A percentile compares a stretch with the other conserved stretches of the same genome.
Evolutionary conservation across 1,140 invertebrate species (phyloP).

Genomic region (Patella vulgata): DNA sequence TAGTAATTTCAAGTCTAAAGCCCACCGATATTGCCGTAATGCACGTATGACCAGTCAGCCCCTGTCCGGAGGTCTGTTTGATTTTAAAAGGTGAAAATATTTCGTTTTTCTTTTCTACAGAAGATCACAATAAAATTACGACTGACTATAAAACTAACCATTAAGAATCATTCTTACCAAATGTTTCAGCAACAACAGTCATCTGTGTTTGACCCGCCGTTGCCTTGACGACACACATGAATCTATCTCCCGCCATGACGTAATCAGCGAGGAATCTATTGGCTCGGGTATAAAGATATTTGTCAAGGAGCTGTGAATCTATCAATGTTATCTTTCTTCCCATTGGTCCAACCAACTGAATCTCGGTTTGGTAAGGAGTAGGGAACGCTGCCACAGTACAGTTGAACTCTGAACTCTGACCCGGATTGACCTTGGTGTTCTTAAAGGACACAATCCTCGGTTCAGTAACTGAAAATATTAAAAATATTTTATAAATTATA

Average conservation of each 20-base stretch:
- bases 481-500: not conserved
- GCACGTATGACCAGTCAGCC: too few species aligned
- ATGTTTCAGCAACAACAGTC: constrained; percentile 43
- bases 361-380: constrained; percentile 45
- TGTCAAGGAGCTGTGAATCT: constrained; percentile 37
- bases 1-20: too few species aligned
- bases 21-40: too few species aligned
- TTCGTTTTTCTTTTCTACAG: too few species aligned
- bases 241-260: constrained; percentile 44
- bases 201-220: constrained; percentile 41
- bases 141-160: too few species aligned
- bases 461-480: constrained; percentile 42
- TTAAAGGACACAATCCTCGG: constrained; percentile 50
- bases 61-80: too few species aligned
- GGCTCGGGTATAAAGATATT: constrained; percentile 43
- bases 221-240: constrained; percentile 46
- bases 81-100: too few species aligned
- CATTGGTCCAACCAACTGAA: constrained; percentile 35
- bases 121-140: too few species aligned
- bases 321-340: constrained; percentile 34
- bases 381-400: constrained; percentile 57
- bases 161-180: constrained; percentile 41
- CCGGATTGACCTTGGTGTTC: constrained; percentile 53
- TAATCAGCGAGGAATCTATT: constrained; percentile 39
- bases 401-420: constrained; percentile 51